These are phyloP conservation scores for Anolis apletophallus DNA, from an alignment of 2,797 vertebrate species.

Conservation along the genomic window DNA sequence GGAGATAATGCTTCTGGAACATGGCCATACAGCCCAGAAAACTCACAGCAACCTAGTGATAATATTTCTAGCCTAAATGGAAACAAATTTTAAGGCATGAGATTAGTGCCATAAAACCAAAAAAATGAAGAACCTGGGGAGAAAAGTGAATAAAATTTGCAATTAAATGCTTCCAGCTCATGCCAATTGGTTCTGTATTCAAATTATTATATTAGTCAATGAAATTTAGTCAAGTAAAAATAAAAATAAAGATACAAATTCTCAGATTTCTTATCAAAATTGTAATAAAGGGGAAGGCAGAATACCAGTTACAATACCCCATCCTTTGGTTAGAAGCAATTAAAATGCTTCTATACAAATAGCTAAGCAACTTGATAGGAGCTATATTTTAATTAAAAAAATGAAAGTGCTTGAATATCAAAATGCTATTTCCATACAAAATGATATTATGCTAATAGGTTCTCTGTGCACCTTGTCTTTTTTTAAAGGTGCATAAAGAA, in stretches of 20 bases:
- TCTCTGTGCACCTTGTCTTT: background rate
- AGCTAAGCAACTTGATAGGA: background rate
- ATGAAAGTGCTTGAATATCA: background rate
- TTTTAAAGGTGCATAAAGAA: background rate
- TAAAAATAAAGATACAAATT: background rate
- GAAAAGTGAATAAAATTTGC: background rate
- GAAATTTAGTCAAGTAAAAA: background rate
- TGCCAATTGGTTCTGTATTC: background rate
- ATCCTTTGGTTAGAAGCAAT: constrained; percentile 11
- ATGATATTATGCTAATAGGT: constrained; percentile 14
- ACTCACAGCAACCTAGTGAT: background rate
- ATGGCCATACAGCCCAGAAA: no score
- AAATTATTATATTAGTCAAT: background rate
- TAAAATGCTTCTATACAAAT: background rate
- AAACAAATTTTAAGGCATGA: no score
- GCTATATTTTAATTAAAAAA: background rate
- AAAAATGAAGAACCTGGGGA: background rate
- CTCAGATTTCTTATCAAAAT: background rate
- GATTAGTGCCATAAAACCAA: background rate
- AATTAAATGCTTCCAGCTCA: background rate
- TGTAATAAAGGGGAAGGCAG: background rate
- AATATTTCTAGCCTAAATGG: background rate
- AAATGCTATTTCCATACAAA: constrained; percentile 19
- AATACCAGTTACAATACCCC: background rate
- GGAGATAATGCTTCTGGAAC: no score